Conservation (phyloP, 2,888 invertebrate species). For the Candidula unifasciata region DNA sequence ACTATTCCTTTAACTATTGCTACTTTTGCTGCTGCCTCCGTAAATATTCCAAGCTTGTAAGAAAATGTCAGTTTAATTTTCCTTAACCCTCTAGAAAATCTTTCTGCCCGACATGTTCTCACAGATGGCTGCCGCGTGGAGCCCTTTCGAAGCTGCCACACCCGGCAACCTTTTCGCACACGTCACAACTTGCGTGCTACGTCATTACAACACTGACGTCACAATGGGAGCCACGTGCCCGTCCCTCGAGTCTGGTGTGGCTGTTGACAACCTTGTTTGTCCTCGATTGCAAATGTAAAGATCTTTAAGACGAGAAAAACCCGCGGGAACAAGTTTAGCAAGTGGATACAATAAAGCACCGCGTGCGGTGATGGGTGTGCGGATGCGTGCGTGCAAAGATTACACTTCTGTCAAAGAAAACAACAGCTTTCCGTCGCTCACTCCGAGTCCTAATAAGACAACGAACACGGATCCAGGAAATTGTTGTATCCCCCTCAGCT, state of each 20-base stretch:
- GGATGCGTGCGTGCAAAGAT: slow-evolving; percentile 5
- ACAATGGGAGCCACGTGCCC: background rate
- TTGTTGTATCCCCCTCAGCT: slow-evolving; percentile 4
- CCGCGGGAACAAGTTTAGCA: background rate
- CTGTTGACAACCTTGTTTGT: slow-evolving; percentile 18
- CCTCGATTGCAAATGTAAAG: background rate
- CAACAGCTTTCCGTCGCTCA: background rate
- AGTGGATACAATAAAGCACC: slow-evolving; percentile 2
- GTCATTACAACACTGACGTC: slow-evolving; percentile 32
- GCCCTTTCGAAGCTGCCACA: background rate
- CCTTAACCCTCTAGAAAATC: too few species aligned
- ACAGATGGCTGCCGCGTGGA: slow-evolving; percentile 37
- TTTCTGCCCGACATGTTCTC: background rate
- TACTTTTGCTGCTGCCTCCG: too few species aligned
- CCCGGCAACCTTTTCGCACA: background rate
- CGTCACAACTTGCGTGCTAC: background rate
- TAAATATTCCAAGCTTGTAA: background rate
- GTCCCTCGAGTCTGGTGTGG: background rate
- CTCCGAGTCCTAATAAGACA: background rate
- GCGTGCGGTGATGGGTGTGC: slow-evolving; percentile 10
- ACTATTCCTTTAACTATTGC: too few species aligned
- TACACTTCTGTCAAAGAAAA: slow-evolving; percentile 1
- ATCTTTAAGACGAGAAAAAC: background rate
- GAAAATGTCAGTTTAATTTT: background rate
- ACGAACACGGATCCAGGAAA: slow-evolving; percentile 28